Conservation (phyloP, 2,113 vertebrate genomes). For the human region GRCh38 chr1:36983001-36983500, state of each 20-base stretch:
- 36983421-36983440: neutral
- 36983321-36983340: neutral
- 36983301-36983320: neutral
- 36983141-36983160: too few relatives aligned
- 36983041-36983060: too few relatives aligned
- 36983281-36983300: neutral
- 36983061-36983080: neutral
- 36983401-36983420: neutral
- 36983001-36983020: neutral
- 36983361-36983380: accelerated
- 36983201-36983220: neutral
- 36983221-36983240: neutral
- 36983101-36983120: accelerated
- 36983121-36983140: accelerated
- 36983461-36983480: accelerated
- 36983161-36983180: accelerated
- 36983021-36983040: neutral
- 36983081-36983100: neutral
- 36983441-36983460: neutral
- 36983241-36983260: too few relatives aligned
- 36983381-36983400: neutral
- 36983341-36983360: neutral
- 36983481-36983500: neutral
- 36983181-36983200: neutral
- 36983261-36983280: accelerated